Base-by-base conservation (phyloP, 2,113 vertebrate genomes). In the Paratilapia polleni region DNA sequence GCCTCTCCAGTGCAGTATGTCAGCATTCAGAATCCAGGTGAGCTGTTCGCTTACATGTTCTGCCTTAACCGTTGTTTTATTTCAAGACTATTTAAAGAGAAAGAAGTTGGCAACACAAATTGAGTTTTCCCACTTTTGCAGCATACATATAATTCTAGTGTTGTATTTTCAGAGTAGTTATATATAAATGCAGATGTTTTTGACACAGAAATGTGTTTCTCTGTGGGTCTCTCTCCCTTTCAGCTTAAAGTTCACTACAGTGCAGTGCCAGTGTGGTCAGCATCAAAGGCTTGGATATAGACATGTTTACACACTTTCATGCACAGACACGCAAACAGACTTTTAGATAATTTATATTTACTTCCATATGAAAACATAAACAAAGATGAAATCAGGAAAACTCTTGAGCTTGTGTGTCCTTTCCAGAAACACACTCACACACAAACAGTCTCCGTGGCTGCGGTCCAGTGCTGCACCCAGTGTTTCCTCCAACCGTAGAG, bases 201-300 rank as follows among this genome's bases (percentile, higher is more conserved):
- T 88, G 68, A 91, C 86, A 83, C 87, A 74, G 60, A 88, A 81
- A 91, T 87, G 83, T 90, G 61, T 47, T 54, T 85, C 77, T 82
- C 19, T 88, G 76, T 83, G 74, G 59, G 78, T 87, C 81, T 75
- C 62, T 75, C 78, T 82, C n/a, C 54, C 43, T 22, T 17, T 74
- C 74, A 14, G 77, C 47, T 38, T 81, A 49, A 81, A 77, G 81
- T 84, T 90, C 79, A 58, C 47, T 82, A 8, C 58, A 80, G 57
- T 77, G 36, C 84, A 87, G 12, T 81, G 77, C 77, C 80, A 78
- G 84, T 94, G 87, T 92, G 90, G 92, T 92, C 89, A 88, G 54
- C 90, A 91, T 95, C 88, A 94, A 89, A 93, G 88, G 74, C 81
- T 80, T 83, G 80, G 84, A 90, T 56, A 22, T 82, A 85, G 87